Percentiles rank a stretch among this genome's conserved stretches.
phyloP scores from a whole-genome alignment of 2,113 vertebrate species.

The Nycticryphes semicollaris region DNA sequence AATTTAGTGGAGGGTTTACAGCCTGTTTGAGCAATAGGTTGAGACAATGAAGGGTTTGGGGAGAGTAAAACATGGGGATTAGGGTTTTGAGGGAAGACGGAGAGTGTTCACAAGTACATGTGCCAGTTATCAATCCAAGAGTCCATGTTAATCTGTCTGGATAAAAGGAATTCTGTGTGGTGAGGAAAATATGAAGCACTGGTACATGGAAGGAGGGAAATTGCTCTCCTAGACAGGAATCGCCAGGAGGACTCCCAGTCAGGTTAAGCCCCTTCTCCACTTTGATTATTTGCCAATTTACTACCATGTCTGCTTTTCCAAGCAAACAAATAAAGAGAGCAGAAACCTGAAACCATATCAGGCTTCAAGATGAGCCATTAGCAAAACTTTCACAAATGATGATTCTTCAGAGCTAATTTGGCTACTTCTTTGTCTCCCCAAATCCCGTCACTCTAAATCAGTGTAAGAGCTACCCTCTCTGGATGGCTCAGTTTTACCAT shows the following conservation, averaged over 20 bases:
- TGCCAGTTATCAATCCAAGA: not conserved
- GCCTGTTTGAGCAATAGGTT: not conserved
- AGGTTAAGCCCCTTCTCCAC: not conserved
- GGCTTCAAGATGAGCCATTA: not conserved
- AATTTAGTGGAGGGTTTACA: constrained; percentile 11
- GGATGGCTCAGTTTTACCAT: not conserved
- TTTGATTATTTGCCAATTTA: not conserved
- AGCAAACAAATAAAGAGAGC: not conserved
- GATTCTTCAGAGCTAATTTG: constrained; percentile 4
- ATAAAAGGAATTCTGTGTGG: not conserved
- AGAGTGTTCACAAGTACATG: not conserved
- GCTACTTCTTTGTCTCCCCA: not conserved
- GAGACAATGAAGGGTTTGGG: not conserved
- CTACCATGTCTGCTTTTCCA: not conserved
- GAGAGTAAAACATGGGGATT: not conserved
- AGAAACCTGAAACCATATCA: not conserved
- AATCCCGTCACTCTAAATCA: not conserved
- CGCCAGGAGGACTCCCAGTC: not conserved
- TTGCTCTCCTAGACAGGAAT: not conserved
- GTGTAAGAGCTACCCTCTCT: not conserved
- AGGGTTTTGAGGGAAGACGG: not conserved
- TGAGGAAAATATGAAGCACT: not conserved
- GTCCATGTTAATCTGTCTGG: not conserved
- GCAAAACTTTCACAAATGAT: not conserved
- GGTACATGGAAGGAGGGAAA: not conserved